Base-by-base conservation (phyloP, 2,797 vertebrate species). In the Anniella stebbinsi region DNA sequence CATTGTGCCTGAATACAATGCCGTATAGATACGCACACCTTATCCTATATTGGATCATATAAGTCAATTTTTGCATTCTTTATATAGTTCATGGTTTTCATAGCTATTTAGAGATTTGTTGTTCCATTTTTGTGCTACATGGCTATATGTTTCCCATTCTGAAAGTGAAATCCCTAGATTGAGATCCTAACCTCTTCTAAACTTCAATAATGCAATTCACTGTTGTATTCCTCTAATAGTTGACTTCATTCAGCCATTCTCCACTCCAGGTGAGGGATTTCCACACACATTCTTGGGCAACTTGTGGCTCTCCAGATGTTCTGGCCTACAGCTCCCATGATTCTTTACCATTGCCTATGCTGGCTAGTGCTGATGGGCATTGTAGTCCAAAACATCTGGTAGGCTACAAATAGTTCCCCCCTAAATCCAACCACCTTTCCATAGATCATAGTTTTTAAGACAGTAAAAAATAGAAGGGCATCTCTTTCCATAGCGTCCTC, bases 251-350 rank as follows among this genome's bases (percentile, higher is more conserved):
- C 63, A 45, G 15, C 38, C 60, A 48, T 84, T 69, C 67, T 84
- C 9, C n/a, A n/a, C 15, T 45, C 28, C 28, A 84, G 63, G 63
- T 12, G 18, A 84, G 66, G 82, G 67, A 84, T 75, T 60, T 41
- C n/a, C 60, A 60, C 57, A 38, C 75, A 60, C 85, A 86, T 86
- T 76, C 72, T 86, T 45, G 60, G 21, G 60, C 60, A 63, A 63
- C 23, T 48, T 10, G 25, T 63, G 60, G 60, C 21, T 21, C 13
- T 63, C 60, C 60, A 63, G 60, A 63, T 63, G 17, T 63, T 63
- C 21, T 63, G 60, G 15, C 60, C 60, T 63, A 63, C 60, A 51
- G 1, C 51, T 51, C 51, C 51, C 51, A 51, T 51, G 51, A 51
- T 51, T 51, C 51, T 8, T 51, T 5, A 63, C 60, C 60, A 63